Base-by-base conservation (phyloP, 1,140 invertebrate genomes). In the Ceratina australensis region DNA sequence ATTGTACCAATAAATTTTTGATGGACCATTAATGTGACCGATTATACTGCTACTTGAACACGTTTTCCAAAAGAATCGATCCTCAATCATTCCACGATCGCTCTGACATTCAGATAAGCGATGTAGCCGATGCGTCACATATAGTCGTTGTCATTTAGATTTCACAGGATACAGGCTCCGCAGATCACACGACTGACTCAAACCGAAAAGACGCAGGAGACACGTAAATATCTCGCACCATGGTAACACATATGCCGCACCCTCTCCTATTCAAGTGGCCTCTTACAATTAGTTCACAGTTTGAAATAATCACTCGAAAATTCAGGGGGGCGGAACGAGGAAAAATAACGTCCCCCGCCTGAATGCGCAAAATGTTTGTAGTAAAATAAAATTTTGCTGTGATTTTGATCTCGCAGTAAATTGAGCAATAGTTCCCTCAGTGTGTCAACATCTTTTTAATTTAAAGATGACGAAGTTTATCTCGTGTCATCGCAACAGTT, bases 91-190 rank as follows among this genome's bases (percentile, higher is more conserved):
- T 83, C 72, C 81, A 84, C 81, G 81, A 84, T 84, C 81, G 81
- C 72, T 84, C 82, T 83, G 52, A 33, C 82, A 84, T 15, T 79
- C 82, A 80, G 49, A 52, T 84, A 84, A 84, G 82, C 81, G 81
- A 84, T 83, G 68, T 80, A 80, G 72, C 78, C 82, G 82, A 84
- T 83, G 82, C 82, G 65, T 68, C 65, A 56, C 82, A 80, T 82
- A 83, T 84, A 75, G 54, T 84, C 82, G 81, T 84, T 84, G 81
- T 84, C 81, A 84, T 83, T 80, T 84, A 54, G 67, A 84, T 68
- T 73, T 74, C 81, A 83, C 73, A 77, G 67, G 84, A 84, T 78
- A 83, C 83, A 84, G 66, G 76, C 78, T 69, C 71, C 78, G 78
- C 83, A 83, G 67, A 75, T 49, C 83, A 85, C 83, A 81, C 74